Base-by-base conservation (phyloP, 2,113 vertebrate genomes). In the Dendrocopos noguchii region DNA sequence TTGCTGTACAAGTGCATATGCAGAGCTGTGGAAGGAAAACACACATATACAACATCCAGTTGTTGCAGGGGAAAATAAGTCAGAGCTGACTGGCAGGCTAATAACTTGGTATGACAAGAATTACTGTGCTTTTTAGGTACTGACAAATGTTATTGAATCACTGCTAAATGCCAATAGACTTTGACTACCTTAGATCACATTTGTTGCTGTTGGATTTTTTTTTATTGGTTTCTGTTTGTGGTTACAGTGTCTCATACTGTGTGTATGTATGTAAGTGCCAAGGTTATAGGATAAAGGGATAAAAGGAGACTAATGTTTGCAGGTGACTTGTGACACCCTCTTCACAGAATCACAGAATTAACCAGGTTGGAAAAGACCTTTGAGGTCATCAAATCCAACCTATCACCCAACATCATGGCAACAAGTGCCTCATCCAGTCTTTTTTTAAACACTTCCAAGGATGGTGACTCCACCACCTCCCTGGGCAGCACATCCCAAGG, bases 161-260 rank as follows among this genome's bases (percentile, higher is more conserved):
- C 27, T 67, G 1, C 19, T 85, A 66, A n/a, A 34, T 0, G 5
- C 77, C 25, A 66, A 68, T 87, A 47, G 75, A 65, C 34, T 63
- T 92, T 17, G 31, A 39, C 39, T 89, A 70, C 28, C 25, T 85
- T 72, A 67, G 10, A n/a, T 71, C 13, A 84, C n/a, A 13, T 80
- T 83, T 0, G 0, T 24, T 36, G 12, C 1, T 72, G 1, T 9
- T 18, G 5, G 14, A 9, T 10, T 5, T 44, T 33, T 27, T 57
- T 70, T 10, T 9, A 39, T 68, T 70, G 16, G 20, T 31, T 71
- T 53, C 29, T 80, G 2, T 74, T 86, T 64, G 56, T 25, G 56
- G 15, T 39, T 83, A n/a, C 1, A 9, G 5, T 31, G 16, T 83
- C 34, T 60, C 25, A 27, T 68, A 61, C 14, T 10, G 4, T 63